phyloP scores from a whole-genome alignment of 2,113 vertebrate genomes.

The Zingel zingel region DNA sequence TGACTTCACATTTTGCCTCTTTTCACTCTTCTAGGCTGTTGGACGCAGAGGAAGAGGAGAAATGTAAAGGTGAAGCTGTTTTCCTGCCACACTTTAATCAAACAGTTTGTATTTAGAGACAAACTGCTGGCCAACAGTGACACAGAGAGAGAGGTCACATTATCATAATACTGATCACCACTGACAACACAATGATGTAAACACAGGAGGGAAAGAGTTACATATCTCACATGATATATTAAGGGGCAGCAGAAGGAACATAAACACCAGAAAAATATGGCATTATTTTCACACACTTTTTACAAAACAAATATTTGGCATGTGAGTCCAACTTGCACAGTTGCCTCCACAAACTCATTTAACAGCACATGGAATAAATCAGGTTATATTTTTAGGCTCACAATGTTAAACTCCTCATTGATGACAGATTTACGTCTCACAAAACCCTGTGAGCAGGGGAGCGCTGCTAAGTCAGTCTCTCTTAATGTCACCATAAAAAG shows the following conservation, averaged over 20 bases:
- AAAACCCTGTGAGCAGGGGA: neutral
- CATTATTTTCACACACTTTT: neutral
- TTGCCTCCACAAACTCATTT: neutral
- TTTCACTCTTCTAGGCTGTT: conserved; percentile 58
- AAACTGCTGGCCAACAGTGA: neutral
- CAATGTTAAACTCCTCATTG: conserved; percentile 36
- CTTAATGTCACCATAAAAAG: conserved; percentile 28
- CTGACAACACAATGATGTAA: neutral
- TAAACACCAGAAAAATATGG: neutral
- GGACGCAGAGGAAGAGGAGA: conserved; percentile 73
- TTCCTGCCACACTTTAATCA: neutral
- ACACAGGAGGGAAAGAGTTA: neutral
- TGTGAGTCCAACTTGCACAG: neutral
- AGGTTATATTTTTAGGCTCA: conserved; percentile 51
- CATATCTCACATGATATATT: fast-evolving
- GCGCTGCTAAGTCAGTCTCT: neutral
- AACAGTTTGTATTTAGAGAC: conserved; percentile 12
- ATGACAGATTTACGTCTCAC: conserved; percentile 43
- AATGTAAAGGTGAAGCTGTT: conserved; percentile 68
- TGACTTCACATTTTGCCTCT: conserved; percentile 37
- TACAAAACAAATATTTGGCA: neutral
- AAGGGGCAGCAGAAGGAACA: neutral
- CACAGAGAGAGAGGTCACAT: too few relatives aligned
- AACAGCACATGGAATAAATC: conserved; percentile 28
- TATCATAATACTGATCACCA: neutral